These are phyloP conservation scores for Rhinogobius similis DNA, from an alignment of 2,113 vertebrate species.

Conservation along the genomic window DNA sequence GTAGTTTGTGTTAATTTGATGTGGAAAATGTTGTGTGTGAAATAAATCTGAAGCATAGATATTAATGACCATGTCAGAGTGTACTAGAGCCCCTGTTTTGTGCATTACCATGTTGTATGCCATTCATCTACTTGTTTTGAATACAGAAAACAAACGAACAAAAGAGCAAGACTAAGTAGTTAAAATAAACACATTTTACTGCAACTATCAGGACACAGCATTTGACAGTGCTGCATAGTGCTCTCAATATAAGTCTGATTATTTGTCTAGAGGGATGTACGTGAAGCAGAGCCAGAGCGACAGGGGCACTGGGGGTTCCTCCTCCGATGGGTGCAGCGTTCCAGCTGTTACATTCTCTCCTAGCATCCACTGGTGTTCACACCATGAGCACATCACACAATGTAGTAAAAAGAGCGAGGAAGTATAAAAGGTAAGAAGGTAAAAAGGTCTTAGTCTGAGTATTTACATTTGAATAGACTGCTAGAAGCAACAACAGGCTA, in stretches of 20 bases:
- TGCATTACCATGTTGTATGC: not conserved
- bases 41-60: not conserved
- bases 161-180: conserved; percentile 26
- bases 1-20: not conserved
- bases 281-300: conserved; percentile 39
- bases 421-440: conserved; percentile 60
- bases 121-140: not conserved
- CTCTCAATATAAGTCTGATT: conserved; percentile 28
- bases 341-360: conserved; percentile 30
- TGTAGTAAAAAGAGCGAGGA: conserved; percentile 35
- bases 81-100: not conserved
- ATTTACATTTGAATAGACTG: conserved; percentile 58
- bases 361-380: conserved; percentile 43
- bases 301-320: conserved; percentile 33
- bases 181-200: conserved; percentile 72
- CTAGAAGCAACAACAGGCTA: conserved; percentile 66
- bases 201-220: conserved; percentile 50
- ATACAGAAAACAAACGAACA: not conserved
- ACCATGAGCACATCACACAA: conserved; percentile 42
- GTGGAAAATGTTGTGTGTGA: not conserved
- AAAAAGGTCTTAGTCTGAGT: conserved; percentile 46
- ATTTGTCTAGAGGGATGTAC: conserved; percentile 27
- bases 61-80: not conserved
- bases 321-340: conserved; percentile 27
- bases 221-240: conserved; percentile 34